Evolutionary conservation across 2,888 invertebrate genomes (phyloP), one percentile per base, ranked within the genome.

Genomic region (Pardosa pseudoannulata): DNA sequence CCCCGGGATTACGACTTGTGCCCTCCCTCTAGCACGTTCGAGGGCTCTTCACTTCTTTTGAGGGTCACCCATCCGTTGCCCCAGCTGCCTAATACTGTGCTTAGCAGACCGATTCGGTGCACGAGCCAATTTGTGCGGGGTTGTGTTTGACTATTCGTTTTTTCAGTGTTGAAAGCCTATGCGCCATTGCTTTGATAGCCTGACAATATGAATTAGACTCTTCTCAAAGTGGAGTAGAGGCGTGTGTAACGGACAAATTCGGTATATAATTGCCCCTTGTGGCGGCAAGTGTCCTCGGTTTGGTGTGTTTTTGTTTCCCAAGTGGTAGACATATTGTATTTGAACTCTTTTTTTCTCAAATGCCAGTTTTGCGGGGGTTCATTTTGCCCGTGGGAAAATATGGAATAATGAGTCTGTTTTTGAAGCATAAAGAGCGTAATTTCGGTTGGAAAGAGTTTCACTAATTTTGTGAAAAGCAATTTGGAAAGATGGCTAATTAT

Each of bases 21-120:
- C 31, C 82, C 62, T 50, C 72, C 56, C 28, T 46, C n/a, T 5
- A 71, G 72, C 72, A 82, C 78, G 78, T 85, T 78, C 78, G 72
- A 85, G 83, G 39, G 76, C 50, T 73, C 78, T 79, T 64, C 36
- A 50, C 78, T 62, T 85, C 78, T 73, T 78, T 85, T 72, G 73
- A 85, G 83, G 78, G 83, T 85, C 83, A 85, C 72, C 83, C 83
- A 85, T 78, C 83, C 83, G 78, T 78, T 39, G 50, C 78, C 83
- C 67, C 72, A 62, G 39, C 75, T 76, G 75, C 56, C 23, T 56
- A 56, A 56, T 56, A 56, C 2, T 56, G 56, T 56, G 56, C 23
- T 56, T 56, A 56, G 5, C 56, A 56, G 19, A 56, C 56, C 56
- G n/a, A 32, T 41, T 27, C 36, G 41, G 62, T 19, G 67, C 83